Evolutionary conservation across 1,140 invertebrate species (phyloP), one percentile per base, ranked within the genome.

Genomic region (Sycophila sp.): DNA sequence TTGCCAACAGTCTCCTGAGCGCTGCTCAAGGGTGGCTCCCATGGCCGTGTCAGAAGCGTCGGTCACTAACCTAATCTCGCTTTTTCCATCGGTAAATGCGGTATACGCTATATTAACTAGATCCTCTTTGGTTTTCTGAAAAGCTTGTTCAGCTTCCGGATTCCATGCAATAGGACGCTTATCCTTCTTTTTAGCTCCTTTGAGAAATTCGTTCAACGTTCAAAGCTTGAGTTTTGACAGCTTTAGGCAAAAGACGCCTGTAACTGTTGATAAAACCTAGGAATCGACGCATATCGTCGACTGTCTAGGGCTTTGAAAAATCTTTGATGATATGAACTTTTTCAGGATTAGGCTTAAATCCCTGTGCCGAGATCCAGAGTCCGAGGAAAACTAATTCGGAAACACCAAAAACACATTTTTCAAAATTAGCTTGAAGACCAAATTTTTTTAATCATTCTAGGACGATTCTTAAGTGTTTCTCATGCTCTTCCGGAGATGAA

Each of bases 251-350:
- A 5, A 22, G 32, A 13, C 30, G 45, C 7, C 47, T 34, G 62
- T 65, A 65, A 7, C n/a, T 30, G 24, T 65, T 65, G 2, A 51
- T 7, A 7, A 65, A 7, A 22, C 62, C 62, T 17, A 53, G 28
- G 11, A 65, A 65, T 36, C 62, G 2, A 13, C 32, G 47, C n/a
- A 40, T 11, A 4, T 40, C 36, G 11, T 40, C 36, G 36, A 22
- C 17, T 11, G 45, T 22, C n/a, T n/a, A 17, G 8, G 45, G 45
- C 34, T 47, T 17, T 13, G 7, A 17, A 22, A 8, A 22, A 10
- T 19, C 17, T 8, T 8, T 47, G 19, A 47, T 22, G 2, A 8
- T 17, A 4, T 47, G 2, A 7, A 47, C 19, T 22, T 47, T 47
- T 47, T 22, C 45, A 17, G n/a, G n/a, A 17, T 8, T 47, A 4